Percentiles rank a stretch among this genome's conserved stretches.
Evolutionary conservation across 1,140 invertebrate genomes (phyloP).

Genomic region (Lamellibrachia luymesi): DNA sequence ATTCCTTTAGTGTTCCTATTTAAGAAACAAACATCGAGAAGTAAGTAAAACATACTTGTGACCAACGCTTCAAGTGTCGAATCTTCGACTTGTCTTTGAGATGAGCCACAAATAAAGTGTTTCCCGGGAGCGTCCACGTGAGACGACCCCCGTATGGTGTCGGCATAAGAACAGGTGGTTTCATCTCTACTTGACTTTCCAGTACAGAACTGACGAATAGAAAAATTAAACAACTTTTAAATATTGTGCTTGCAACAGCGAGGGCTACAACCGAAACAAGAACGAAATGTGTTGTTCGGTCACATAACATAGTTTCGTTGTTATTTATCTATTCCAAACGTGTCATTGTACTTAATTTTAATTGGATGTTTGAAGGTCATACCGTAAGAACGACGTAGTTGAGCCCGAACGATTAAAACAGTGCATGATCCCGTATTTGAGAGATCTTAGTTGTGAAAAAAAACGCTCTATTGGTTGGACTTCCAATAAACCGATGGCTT

Average conservation of each 20-base stretch:
- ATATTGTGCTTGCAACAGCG: not conserved
- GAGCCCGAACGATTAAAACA: no score
- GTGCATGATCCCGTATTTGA: no score
- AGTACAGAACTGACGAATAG: slow-evolving; percentile 67
- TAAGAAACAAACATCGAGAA: no score
- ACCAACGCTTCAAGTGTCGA: slow-evolving; percentile 74
- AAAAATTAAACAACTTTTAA: not conserved
- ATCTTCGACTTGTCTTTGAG: slow-evolving; percentile 96
- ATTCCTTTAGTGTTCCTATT: no score
- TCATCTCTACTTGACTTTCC: slow-evolving; percentile 67
- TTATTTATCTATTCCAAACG: no score
- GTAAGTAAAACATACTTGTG: not conserved
- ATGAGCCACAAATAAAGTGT: slow-evolving; percentile 96
- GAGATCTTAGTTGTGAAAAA: no score
- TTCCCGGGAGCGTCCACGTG: slow-evolving; percentile 92
- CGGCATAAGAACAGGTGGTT: slow-evolving; percentile 59
- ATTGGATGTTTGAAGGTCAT: no score
- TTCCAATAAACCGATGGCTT: no score
- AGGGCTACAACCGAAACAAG: not conserved
- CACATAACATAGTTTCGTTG: not conserved
- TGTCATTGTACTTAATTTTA: no score
- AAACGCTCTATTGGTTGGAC: no score
- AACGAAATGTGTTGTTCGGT: not conserved
- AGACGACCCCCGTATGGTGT: slow-evolving; percentile 95
- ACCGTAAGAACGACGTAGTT: no score